Percentiles rank a stretch among this genome's conserved stretches.
Conservation (phyloP, 92 coral and sea anemone genomes). For the Plumapathes pennacea region DNA sequence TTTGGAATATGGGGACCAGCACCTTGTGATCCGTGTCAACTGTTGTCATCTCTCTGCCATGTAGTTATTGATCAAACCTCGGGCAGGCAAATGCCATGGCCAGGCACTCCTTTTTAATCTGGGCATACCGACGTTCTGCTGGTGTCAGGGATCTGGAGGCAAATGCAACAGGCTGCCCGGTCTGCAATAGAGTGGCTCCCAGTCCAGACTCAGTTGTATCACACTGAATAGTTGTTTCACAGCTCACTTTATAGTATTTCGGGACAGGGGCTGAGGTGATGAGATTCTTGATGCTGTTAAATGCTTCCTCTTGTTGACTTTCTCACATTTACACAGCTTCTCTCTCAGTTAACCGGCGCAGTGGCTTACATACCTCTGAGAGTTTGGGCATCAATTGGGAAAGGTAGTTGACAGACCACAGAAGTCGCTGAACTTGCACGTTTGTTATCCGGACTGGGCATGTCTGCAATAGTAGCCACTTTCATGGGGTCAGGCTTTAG, state of each 20-base stretch:
- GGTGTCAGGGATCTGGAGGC: slow-evolving; percentile 3
- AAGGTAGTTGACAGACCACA: too few relatives aligned
- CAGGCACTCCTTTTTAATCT: slow-evolving; percentile 9
- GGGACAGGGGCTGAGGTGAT: slow-evolving; percentile 9
- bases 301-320: slow-evolving; percentile 4
- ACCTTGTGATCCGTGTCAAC: slow-evolving; percentile 17
- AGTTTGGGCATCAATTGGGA: too few relatives aligned
- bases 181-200: slow-evolving; percentile 12
- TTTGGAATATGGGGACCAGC: slow-evolving; percentile 5
- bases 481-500: slow-evolving; percentile 2
- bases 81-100: slow-evolving; percentile 2
- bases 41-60: slow-evolving; percentile 3
- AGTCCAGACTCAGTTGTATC: slow-evolving; percentile 6
- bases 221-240: slow-evolving; percentile 3
- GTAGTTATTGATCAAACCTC: slow-evolving; percentile 5
- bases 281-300: slow-evolving; percentile 1
- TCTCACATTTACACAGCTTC: not conserved
- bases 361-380: not conserved
- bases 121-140: slow-evolving; percentile 15
- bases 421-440: too few relatives aligned
- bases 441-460: not conserved
- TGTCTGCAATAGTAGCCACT: not conserved
- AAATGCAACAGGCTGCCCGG: slow-evolving; percentile 7
- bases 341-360: not conserved
- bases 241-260: slow-evolving; percentile 1